Base-by-base conservation (phyloP, 2,797 vertebrate species). In the Pampus argenteus region DNA sequence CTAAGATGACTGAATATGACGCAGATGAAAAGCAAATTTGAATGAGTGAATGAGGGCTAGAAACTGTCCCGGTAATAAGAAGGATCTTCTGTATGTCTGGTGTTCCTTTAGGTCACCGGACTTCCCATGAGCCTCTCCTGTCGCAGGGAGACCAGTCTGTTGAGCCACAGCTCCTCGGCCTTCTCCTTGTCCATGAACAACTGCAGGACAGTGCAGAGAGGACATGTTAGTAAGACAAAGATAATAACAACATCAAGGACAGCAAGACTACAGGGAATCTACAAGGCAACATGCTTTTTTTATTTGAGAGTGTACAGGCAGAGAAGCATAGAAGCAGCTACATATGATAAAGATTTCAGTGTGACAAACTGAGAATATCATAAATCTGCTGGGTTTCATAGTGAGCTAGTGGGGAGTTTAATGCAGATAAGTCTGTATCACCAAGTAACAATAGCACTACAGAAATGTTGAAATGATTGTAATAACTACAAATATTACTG, bases 91-190 rank as follows among this genome's bases (percentile, higher is more conserved):
- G 38, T 48, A 11, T 47, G 60, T 56, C 22, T n/a, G 28, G 13
- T 9, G 17, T 58, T 51, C 28, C 15, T 54, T 91, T 55, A 90
- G 57, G 81, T 79, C 26, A 91, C 98, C 0, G 98, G 98, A 82
- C 96, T 98, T 66, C 98, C 98, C 97, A 99, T 98, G 66, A 99
- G 95, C 82, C 96, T 94, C 76, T 99, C 98, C 76, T 99, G 97
- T n/a, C 98, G 95, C 48, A 99, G 95, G 0, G 95, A 93, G 3
- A 96, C 89, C 89, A 99, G 84, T 74, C 98, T 94, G 88, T 94
- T 96, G 75, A 97, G 94, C 98, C 98, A 99, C 84, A 94, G 93
- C 82, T 97, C 95, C 83, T 99, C 97, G 0, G 97, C 97, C 86
- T 95, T 96, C 18, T 95, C 96, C 88, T 97, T 98, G 77, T 96